phyloP scores from a whole-genome alignment of 2,888 invertebrate genomes.

The Cordylochernes scorpioides region DNA sequence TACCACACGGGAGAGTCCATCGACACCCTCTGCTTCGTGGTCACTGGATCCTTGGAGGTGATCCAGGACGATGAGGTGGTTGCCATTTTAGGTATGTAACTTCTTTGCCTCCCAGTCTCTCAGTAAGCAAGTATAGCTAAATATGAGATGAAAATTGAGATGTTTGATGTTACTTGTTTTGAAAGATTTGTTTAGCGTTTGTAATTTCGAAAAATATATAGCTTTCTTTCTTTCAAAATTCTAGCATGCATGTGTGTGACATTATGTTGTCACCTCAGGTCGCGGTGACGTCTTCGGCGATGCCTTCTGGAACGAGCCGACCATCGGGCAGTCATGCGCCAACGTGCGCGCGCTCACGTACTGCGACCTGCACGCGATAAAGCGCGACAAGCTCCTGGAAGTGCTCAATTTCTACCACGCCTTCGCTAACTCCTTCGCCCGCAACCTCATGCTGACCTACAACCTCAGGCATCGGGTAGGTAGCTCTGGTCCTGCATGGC shows the following conservation, averaged over 20 bases:
- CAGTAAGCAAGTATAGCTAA: too few relatives aligned
- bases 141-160: too few relatives aligned
- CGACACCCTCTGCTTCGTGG: slow-evolving; percentile 94
- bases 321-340: slow-evolving; percentile 90
- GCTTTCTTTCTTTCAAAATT: not conserved
- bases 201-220: not conserved
- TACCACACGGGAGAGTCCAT: slow-evolving; percentile 98
- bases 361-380: slow-evolving; percentile 97
- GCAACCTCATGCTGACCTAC: slow-evolving; percentile 91
- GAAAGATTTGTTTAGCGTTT: not conserved
- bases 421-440: slow-evolving; percentile 93
- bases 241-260: not conserved
- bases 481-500: not conserved
- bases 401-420: slow-evolving; percentile 60
- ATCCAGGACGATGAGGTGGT: slow-evolving; percentile 99
- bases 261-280: slow-evolving; percentile 30
- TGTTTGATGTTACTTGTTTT: too few relatives aligned
- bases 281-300: slow-evolving; percentile 99
- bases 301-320: slow-evolving; percentile 92
- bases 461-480: slow-evolving; percentile 84
- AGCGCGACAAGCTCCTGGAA: slow-evolving; percentile 42
- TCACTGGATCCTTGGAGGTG: slow-evolving; percentile 91
- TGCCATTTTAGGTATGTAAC: slow-evolving; percentile 70
- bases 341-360: slow-evolving; percentile 97
- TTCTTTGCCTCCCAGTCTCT: not conserved